Conservation (phyloP, 37 sponge, comb jelly and placozoan genomes). For the Corticium candelabrum region DNA sequence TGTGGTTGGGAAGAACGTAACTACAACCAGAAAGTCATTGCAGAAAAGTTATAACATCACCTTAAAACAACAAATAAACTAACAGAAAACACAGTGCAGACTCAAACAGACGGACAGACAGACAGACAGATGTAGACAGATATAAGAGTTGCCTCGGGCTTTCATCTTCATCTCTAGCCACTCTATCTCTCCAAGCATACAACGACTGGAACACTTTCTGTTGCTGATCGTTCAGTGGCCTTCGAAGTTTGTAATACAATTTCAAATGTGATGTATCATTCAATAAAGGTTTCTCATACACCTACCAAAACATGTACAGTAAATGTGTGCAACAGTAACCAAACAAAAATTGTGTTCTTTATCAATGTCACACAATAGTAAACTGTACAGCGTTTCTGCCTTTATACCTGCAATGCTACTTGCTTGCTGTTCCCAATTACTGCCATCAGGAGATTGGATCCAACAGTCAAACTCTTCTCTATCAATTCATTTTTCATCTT, state of each 20-base stretch:
- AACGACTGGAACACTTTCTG: slow-evolving; percentile 43
- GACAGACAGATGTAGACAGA: neutral
- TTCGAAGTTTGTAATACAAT: slow-evolving; percentile 56
- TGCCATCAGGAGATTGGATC: too few species aligned
- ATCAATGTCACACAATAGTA: slow-evolving; percentile 29
- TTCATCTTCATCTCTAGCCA: slow-evolving; percentile 87
- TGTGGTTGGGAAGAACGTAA: slow-evolving; percentile 87
- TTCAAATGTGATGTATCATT: slow-evolving; percentile 38
- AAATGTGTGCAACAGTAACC: slow-evolving; percentile 5
- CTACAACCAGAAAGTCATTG: slow-evolving; percentile 8
- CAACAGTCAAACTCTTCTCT: too few species aligned
- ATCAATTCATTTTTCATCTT: slow-evolving; percentile 79
- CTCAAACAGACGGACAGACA: slow-evolving; percentile 10
- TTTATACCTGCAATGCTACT: too few species aligned
- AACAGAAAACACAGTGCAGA: neutral
- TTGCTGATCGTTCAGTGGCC: slow-evolving; percentile 55
- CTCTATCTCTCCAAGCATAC: slow-evolving; percentile 66
- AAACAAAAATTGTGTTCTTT: slow-evolving; percentile 52
- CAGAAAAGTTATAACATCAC: too few species aligned
- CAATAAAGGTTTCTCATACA: slow-evolving; percentile 56
- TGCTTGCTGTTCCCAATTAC: too few species aligned
- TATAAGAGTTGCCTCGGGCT: slow-evolving; percentile 36
- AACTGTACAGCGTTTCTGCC: slow-evolving; percentile 32
- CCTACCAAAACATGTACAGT: slow-evolving; percentile 2
- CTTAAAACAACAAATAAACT: neutral